Base-by-base conservation (phyloP, 2,797 vertebrate genomes). In the Catostomus latipinnis region DNA sequence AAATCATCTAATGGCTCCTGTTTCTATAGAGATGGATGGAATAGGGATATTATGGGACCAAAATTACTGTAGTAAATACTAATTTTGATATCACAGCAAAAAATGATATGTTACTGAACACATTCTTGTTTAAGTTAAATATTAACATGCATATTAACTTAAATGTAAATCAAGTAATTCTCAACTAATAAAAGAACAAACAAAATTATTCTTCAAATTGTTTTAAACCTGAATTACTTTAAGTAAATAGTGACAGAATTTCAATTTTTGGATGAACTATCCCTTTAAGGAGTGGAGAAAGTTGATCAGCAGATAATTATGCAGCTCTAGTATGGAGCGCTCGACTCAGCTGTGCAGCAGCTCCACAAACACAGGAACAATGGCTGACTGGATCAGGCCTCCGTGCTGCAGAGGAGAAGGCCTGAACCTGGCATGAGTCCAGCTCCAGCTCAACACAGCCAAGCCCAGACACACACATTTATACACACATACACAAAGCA, bases 311-410 rank as follows among this genome's bases (percentile, higher is more conserved):
- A 48, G 1, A 48, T 66, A 62, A 57, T 53, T 57, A 16, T 71
- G 53, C 61, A 46, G 53, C 8, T 66, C 12, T 49, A 54, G 63
- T 62, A 45, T 46, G 13, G 76, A 69, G 57, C n/a, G 18, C 74
- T 45, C 60, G 14, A 82, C 84, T 86, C 88, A 84, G 86, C 85
- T 87, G 88, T 82, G 76, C 76, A 72, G 81, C 46, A 84, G 86
- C 86, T 87, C 76, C 34, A 85, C 13, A 87, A 86, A 85, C 81
- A 45, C 83, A 71, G 71, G 83, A 92, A 94, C 93, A 94, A 93
- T 92, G 88, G 89, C 78, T 80, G 88, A 89, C 90, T 89, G 92
- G 90, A 93, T 86, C 84, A 83, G 84, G 81, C 73, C 84, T 81
- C 85, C 14, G 74, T 60, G 69, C 66, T 52, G 71, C 77, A 74